These are phyloP conservation scores for Chaetops frenatus DNA, from an alignment of 2,113 vertebrate species.

Conservation along the genomic window DNA sequence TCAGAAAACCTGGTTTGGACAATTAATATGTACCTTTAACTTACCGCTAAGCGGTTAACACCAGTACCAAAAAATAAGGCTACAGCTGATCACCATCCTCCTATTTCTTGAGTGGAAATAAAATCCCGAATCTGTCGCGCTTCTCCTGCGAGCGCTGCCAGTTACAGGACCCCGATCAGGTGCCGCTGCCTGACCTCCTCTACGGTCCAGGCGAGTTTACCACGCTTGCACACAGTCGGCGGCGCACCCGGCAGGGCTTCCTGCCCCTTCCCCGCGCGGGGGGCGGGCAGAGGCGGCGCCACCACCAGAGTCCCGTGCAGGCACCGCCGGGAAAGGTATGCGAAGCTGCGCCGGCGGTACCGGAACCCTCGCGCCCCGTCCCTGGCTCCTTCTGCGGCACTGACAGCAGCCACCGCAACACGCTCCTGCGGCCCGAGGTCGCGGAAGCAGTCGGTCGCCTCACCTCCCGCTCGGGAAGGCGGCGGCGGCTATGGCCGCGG, in stretches of 20 bases:
- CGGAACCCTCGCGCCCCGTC: too few species aligned
- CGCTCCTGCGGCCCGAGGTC: background rate
- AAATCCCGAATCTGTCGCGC: background rate
- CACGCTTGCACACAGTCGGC: fast-evolving
- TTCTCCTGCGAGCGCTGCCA: background rate
- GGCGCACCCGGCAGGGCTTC: too few species aligned
- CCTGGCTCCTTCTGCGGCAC: background rate
- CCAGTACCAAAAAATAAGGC: background rate
- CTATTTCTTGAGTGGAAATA: background rate
- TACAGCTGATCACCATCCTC: background rate
- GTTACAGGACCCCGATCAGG: fast-evolving
- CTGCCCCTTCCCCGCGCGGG: background rate
- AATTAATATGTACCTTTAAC: background rate
- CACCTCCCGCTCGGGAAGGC: background rate
- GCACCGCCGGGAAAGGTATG: fast-evolving
- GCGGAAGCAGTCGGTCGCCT: background rate
- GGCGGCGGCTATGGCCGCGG: background rate
- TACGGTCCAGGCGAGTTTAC: fast-evolving
- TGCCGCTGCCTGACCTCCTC: fast-evolving
- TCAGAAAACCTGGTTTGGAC: background rate
- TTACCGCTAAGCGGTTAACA: background rate
- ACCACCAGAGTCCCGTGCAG: background rate
- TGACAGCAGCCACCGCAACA: background rate
- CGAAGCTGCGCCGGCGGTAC: fast-evolving
- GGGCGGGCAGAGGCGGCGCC: background rate